Evolutionary conservation across 1,140 invertebrate genomes (phyloP).

Genomic region (Eubasilissa regina): DNA sequence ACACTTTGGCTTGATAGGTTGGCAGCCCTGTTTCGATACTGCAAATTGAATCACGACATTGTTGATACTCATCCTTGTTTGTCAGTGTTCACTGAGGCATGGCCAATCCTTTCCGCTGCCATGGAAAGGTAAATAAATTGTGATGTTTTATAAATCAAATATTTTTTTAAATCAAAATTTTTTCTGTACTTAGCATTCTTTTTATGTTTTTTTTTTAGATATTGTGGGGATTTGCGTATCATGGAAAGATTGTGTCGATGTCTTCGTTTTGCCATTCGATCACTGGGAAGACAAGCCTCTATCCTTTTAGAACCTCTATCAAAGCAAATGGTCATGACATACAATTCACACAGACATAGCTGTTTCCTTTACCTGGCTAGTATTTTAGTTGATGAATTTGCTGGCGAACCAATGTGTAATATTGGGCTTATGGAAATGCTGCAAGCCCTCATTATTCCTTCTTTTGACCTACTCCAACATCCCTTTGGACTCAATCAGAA

Average conservation of each 20-base stretch:
- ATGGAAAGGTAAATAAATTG: slow-evolving; percentile 72
- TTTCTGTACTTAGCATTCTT: neutral
- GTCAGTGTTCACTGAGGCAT: slow-evolving; percentile 85
- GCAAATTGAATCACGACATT: slow-evolving; percentile 69
- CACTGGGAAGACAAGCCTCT: slow-evolving; percentile 84
- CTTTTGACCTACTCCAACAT: slow-evolving; percentile 86
- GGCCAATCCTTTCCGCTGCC: slow-evolving; percentile 88
- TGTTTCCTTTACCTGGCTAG: slow-evolving; percentile 96
- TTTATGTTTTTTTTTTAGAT: slow-evolving; percentile 72
- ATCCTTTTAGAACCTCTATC: slow-evolving; percentile 87
- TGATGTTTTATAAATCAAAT: neutral
- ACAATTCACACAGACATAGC: slow-evolving; percentile 88
- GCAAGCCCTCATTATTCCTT: slow-evolving; percentile 87
- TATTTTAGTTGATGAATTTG: slow-evolving; percentile 97
- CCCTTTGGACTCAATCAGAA: slow-evolving; percentile 87
- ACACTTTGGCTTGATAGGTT: slow-evolving; percentile 94
- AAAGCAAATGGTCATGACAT: slow-evolving; percentile 90
- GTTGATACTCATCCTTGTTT: slow-evolving; percentile 83
- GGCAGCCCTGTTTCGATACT: slow-evolving; percentile 89
- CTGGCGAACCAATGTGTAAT: slow-evolving; percentile 79
- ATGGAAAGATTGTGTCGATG: slow-evolving; percentile 95
- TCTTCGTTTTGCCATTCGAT: slow-evolving; percentile 91
- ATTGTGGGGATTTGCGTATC: slow-evolving; percentile 86
- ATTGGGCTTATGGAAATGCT: slow-evolving; percentile 88
- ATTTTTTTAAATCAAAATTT: neutral